phyloP scores from a whole-genome alignment of 2,888 invertebrate species.

The Apotomis capreana region DNA sequence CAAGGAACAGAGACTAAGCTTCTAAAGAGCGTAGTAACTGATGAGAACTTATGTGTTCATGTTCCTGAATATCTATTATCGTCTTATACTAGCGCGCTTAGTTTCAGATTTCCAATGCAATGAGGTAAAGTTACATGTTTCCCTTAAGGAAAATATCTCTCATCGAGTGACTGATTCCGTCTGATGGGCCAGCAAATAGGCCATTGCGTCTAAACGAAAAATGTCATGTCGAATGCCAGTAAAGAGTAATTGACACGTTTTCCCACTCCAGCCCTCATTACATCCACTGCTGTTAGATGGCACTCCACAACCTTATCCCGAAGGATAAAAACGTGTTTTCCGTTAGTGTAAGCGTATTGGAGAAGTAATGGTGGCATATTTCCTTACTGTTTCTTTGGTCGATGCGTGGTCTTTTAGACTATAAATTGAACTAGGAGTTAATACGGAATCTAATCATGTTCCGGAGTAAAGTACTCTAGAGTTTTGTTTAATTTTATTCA shows the following conservation, averaged over 20 bases:
- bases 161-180: not conserved
- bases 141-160: not conserved
- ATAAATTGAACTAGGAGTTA: too few species aligned
- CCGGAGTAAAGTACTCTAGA: too few species aligned
- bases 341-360: not conserved
- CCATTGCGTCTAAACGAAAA: conserved; percentile 17
- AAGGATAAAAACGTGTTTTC: conserved; percentile 1
- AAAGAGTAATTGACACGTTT: conserved; percentile 33
- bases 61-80: too few species aligned
- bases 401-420: too few species aligned
- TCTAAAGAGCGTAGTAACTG: too few species aligned
- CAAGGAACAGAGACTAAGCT: too few species aligned
- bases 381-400: too few species aligned
- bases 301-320: conserved; percentile 6
- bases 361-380: not conserved
- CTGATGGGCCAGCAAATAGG: not conserved
- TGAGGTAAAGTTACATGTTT: not conserved
- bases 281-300: conserved; percentile 17
- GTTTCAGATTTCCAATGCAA: too few species aligned
- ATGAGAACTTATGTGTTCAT: too few species aligned
- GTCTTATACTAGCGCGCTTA: too few species aligned
- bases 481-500: too few species aligned
- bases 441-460: too few species aligned
- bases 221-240: conserved; percentile 22
- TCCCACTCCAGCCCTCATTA: not conserved